Percentiles rank a stretch among this genome's conserved stretches.
Evolutionary conservation across 2,888 invertebrate species (phyloP).

Genomic region (Kuschelorhynchus macadamiae): DNA sequence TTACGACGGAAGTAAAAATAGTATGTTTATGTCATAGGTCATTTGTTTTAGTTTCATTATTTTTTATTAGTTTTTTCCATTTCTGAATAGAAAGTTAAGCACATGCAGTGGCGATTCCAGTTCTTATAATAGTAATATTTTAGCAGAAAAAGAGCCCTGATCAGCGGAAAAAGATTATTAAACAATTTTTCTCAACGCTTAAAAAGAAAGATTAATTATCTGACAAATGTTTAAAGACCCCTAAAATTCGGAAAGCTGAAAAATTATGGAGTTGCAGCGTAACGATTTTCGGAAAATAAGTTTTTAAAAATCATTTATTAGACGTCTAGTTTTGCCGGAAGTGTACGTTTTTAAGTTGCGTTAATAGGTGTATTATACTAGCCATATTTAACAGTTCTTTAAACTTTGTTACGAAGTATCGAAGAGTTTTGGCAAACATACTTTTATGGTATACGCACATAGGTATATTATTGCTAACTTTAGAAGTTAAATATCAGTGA

Average conservation of each 20-base stretch:
- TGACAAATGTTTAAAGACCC: conserved; percentile 18
- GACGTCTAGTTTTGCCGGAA: conserved; percentile 51
- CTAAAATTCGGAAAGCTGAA: conserved; percentile 12
- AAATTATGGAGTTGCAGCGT: conserved; percentile 15
- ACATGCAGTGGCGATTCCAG: too few species aligned
- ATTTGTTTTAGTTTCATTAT: too few species aligned
- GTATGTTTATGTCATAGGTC: too few species aligned
- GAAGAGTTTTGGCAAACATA: conserved; percentile 12
- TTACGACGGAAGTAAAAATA: too few species aligned
- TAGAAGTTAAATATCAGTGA: too few species aligned
- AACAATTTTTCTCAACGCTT: conserved; percentile 3
- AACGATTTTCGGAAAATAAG: conserved; percentile 61
- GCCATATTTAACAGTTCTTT: conserved; percentile 13
- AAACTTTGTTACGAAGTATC: background rate
- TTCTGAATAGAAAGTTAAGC: too few species aligned
- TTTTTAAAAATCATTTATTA: conserved; percentile 59
- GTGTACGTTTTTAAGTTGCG: conserved; percentile 43
- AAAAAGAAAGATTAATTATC: conserved; percentile 29
- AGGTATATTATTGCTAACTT: too few species aligned
- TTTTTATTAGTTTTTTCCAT: too few species aligned
- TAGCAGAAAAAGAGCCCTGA: background rate
- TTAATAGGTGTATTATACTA: conserved; percentile 40
- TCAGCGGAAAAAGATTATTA: conserved; percentile 21
- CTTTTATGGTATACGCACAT: background rate
- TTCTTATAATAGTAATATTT: too few species aligned